These are phyloP conservation scores for Clarias batrachus DNA, from an alignment of 2,113 vertebrate species.

Conservation along the genomic window DNA sequence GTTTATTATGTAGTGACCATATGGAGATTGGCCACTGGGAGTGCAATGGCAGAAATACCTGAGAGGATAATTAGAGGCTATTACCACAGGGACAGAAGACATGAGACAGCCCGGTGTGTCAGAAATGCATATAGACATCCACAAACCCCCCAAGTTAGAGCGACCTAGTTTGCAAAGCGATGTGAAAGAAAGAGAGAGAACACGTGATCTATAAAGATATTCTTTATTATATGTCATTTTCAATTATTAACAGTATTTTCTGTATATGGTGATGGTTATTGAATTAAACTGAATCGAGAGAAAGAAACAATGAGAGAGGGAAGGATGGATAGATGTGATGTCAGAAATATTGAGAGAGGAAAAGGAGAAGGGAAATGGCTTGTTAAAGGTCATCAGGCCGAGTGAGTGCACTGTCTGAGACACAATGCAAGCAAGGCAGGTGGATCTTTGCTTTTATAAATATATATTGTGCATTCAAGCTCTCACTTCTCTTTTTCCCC, in stretches of 20 bases:
- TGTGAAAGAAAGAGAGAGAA: constrained; percentile 64
- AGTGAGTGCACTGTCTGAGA: constrained; percentile 71
- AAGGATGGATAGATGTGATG: constrained; percentile 58
- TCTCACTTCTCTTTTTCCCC: constrained; percentile 74
- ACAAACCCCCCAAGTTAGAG: constrained; percentile 49
- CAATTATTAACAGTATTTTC: neutral
- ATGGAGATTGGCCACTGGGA: constrained; percentile 85
- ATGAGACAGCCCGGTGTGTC: constrained; percentile 50
- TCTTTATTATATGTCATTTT: neutral
- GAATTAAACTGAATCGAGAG: neutral
- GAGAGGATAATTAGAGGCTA: constrained; percentile 98
- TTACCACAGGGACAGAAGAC: constrained; percentile 92
- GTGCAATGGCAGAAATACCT: constrained; percentile 89
- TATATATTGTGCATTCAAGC: constrained; percentile 87
- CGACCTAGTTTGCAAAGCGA: constrained; percentile 64
- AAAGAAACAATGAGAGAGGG: constrained; percentile 9
- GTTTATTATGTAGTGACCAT: constrained; percentile 89
- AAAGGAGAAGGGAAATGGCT: constrained; percentile 50
- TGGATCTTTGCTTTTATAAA: constrained; percentile 71
- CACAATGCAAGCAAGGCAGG: constrained; percentile 82
- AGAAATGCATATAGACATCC: constrained; percentile 52
- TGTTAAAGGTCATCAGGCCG: constrained; percentile 89
- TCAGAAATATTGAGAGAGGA: constrained; percentile 62
- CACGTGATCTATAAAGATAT: neutral
- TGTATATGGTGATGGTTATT: neutral